These are phyloP conservation scores for Colossoma macropomum DNA, from an alignment of 2,113 vertebrate species.

Conservation along the genomic window DNA sequence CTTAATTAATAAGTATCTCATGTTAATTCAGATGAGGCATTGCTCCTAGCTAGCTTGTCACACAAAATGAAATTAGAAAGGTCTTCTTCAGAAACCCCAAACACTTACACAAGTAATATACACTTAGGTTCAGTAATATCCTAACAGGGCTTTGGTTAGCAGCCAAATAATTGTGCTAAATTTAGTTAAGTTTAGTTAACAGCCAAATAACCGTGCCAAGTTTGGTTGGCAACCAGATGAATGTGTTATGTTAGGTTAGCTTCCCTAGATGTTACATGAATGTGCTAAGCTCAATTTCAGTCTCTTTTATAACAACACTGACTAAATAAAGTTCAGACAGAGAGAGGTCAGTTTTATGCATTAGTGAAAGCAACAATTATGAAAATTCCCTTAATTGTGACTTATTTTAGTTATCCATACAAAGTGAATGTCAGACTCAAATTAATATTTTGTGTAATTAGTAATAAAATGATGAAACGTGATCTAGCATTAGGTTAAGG, in stretches of 20 bases:
- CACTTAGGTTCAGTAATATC: neutral
- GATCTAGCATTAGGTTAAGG: neutral
- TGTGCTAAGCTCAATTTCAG: neutral
- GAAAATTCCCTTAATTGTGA: neutral
- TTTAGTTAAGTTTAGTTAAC: neutral
- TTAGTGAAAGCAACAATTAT: neutral
- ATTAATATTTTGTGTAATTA: neutral
- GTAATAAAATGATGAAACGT: neutral
- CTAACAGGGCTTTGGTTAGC: neutral
- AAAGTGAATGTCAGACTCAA: neutral
- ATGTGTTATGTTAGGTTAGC: neutral
- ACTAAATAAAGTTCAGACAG: neutral
- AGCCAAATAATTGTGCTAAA: neutral
- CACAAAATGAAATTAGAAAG: too few relatives aligned
- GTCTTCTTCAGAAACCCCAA: neutral
- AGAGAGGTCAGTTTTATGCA: neutral
- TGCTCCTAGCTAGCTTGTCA: neutral
- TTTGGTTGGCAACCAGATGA: neutral
- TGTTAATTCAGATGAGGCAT: neutral
- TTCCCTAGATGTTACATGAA: neutral
- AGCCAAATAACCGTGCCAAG: neutral
- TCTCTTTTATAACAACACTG: neutral
- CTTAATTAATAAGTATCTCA: neutral
- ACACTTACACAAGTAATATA: neutral
- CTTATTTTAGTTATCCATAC: neutral